Percentiles rank a stretch among this genome's conserved stretches.
phyloP scores from a whole-genome alignment of 2,797 vertebrate genomes.

The Pangasius djambal region DNA sequence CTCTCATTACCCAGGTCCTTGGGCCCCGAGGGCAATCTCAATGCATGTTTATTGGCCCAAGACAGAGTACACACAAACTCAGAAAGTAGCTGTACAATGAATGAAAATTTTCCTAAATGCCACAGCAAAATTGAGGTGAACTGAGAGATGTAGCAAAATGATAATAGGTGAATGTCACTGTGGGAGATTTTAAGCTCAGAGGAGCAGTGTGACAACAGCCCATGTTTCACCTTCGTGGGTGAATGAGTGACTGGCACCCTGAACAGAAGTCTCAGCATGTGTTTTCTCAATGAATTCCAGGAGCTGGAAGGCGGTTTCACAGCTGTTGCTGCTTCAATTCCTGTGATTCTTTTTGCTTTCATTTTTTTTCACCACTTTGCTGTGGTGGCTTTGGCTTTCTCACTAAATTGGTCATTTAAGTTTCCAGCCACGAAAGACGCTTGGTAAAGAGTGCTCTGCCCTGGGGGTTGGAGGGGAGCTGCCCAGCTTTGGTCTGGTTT shows the following conservation, averaged over 20 bases:
- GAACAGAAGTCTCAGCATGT: conserved; percentile 57
- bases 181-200: conserved; percentile 57
- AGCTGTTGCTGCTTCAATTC: conserved; percentile 26
- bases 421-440: conserved; percentile 29
- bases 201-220: conserved; percentile 2
- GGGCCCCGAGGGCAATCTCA: conserved; percentile 68
- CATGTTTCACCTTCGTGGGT: conserved; percentile 28
- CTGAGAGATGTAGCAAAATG: conserved; percentile 59
- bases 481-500: conserved; percentile 57
- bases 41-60: conserved; percentile 79
- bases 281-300: conserved; percentile 60
- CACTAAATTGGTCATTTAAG: conserved; percentile 35
- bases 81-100: conserved; percentile 63
- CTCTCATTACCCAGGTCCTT: conserved; percentile 77
- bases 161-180: conserved; percentile 66
- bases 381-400: conserved; percentile 31
- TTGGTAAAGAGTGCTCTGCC: conserved; percentile 34
- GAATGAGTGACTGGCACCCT: conserved; percentile 43
- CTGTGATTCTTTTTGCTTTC: conserved; percentile 27
- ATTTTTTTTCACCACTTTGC: conserved; percentile 9
- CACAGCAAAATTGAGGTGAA: conserved; percentile 58
- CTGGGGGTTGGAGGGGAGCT: conserved; percentile 27
- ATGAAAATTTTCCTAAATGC: conserved; percentile 60
- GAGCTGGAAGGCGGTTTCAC: conserved; percentile 55
- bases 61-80: conserved; percentile 66